phyloP scores from a whole-genome alignment of 2,888 invertebrate genomes.

The Crioceris asparagi region DNA sequence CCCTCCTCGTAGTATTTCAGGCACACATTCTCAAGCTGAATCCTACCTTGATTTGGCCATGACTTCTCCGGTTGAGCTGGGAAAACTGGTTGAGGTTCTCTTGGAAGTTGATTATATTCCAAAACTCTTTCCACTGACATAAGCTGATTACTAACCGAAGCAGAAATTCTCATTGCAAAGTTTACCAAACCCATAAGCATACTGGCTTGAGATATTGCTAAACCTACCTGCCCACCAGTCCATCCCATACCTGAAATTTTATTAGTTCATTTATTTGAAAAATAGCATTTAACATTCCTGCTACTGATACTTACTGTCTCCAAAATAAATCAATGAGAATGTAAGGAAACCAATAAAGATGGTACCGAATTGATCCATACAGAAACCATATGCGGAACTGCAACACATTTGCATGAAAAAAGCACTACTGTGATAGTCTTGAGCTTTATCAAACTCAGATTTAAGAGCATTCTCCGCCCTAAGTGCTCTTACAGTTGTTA shows the following conservation, averaged over 20 bases:
- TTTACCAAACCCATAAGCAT: slow-evolving; percentile 70
- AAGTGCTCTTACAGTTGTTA: slow-evolving; percentile 78
- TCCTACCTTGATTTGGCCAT: slow-evolving; percentile 59
- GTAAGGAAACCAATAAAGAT: slow-evolving; percentile 44
- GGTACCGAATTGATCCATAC: slow-evolving; percentile 46
- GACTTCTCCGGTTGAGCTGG: slow-evolving; percentile 33
- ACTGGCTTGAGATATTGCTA: slow-evolving; percentile 36
- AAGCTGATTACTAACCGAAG: slow-evolving; percentile 63
- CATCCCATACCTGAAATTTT: slow-evolving; percentile 17
- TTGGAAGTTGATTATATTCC: slow-evolving; percentile 61
- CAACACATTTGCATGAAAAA: slow-evolving; percentile 80
- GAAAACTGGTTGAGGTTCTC: slow-evolving; percentile 49
- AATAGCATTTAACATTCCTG: no score
- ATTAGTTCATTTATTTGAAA: no score
- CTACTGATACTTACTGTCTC: slow-evolving; percentile 26
- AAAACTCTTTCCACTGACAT: slow-evolving; percentile 70
- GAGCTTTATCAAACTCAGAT: slow-evolving; percentile 63
- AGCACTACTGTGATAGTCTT: slow-evolving; percentile 73
- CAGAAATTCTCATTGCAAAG: slow-evolving; percentile 65
- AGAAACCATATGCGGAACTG: slow-evolving; percentile 70
- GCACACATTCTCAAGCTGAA: slow-evolving; percentile 49
- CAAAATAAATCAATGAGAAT: slow-evolving; percentile 48
- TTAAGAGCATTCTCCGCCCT: slow-evolving; percentile 62
- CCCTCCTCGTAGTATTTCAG: slow-evolving; percentile 54
- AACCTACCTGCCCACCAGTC: slow-evolving; percentile 20